Percentiles rank a stretch among this genome's conserved stretches.
Conservation (phyloP, 2,888 invertebrate species). For the Acholoe squamosa region DNA sequence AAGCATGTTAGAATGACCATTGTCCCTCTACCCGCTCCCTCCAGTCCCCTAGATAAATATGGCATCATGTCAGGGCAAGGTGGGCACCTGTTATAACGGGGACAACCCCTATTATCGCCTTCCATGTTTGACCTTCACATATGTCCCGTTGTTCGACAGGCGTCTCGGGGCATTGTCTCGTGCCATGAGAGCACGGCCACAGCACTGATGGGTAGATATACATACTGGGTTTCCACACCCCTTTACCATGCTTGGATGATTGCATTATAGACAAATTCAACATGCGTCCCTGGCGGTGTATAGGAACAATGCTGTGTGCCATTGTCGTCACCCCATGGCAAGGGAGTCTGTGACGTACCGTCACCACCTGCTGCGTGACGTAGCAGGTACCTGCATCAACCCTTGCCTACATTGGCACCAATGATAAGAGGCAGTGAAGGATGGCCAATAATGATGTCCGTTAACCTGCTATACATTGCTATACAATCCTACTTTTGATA, state of each 20-base stretch:
- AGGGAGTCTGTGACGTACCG: not conserved
- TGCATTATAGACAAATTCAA: not conserved
- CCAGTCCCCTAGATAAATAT: not conserved
- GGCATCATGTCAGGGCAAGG: not conserved
- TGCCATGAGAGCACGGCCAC: not conserved
- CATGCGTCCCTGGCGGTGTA: not conserved
- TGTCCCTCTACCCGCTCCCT: not conserved
- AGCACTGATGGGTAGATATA: not conserved
- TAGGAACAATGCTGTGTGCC: not conserved
- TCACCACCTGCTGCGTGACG: constrained; percentile 9
- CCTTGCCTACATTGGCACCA: not conserved
- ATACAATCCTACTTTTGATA: no score
- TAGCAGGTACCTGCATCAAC: not conserved
- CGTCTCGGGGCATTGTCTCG: not conserved
- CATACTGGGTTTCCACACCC: not conserved
- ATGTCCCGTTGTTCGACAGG: constrained; percentile 3
- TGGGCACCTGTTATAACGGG: not conserved
- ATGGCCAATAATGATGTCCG: no score
- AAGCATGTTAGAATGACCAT: not conserved
- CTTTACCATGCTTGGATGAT: not conserved
- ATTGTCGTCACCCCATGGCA: not conserved
- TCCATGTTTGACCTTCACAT: constrained; percentile 12
- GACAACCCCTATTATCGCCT: not conserved
- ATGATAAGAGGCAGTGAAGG: no score
- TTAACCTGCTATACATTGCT: no score